These are phyloP conservation scores for Melanophora roralis DNA, from an alignment of 2,888 invertebrate species.

Conservation along the genomic window DNA sequence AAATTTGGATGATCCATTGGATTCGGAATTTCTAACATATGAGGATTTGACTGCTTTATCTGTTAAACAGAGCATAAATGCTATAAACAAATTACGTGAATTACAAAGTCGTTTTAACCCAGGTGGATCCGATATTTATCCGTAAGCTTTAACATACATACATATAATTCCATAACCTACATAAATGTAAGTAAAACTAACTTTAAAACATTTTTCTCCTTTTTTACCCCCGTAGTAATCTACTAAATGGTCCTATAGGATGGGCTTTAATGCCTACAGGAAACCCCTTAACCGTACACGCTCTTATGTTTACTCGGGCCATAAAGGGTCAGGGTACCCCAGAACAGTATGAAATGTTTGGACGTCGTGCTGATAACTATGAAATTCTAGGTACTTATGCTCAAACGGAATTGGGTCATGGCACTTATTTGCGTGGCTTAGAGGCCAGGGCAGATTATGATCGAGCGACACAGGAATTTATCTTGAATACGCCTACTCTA, in stretches of 20 bases:
- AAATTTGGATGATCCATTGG: slow-evolving; percentile 61
- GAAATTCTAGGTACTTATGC: slow-evolving; percentile 94
- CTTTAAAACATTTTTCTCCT: too few species aligned
- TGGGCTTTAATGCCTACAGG: slow-evolving; percentile 62
- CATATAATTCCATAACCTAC: background rate
- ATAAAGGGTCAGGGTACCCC: slow-evolving; percentile 89
- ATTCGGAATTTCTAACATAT: slow-evolving; percentile 63
- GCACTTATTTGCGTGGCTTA: slow-evolving; percentile 90
- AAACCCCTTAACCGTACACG: slow-evolving; percentile 82
- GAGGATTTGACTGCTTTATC: slow-evolving; percentile 63
- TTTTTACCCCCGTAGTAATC: background rate
- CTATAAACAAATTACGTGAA: slow-evolving; percentile 83
- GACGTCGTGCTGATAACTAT: slow-evolving; percentile 85
- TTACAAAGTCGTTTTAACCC: slow-evolving; percentile 82
- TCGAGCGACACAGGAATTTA: slow-evolving; percentile 86
- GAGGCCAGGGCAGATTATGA: slow-evolving; percentile 92
- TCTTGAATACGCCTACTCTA: slow-evolving; percentile 89
- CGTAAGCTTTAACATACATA: slow-evolving; percentile 53
- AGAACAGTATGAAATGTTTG: slow-evolving; percentile 91
- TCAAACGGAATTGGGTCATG: slow-evolving; percentile 96
- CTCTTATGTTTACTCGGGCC: slow-evolving; percentile 92
- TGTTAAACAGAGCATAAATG: slow-evolving; percentile 66
- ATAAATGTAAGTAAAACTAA: too few species aligned
- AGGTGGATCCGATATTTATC: slow-evolving; percentile 64
- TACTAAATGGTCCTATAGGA: slow-evolving; percentile 62